phyloP scores from a whole-genome alignment of 2,888 invertebrate genomes.

The Drosophila lutescens region DNA sequence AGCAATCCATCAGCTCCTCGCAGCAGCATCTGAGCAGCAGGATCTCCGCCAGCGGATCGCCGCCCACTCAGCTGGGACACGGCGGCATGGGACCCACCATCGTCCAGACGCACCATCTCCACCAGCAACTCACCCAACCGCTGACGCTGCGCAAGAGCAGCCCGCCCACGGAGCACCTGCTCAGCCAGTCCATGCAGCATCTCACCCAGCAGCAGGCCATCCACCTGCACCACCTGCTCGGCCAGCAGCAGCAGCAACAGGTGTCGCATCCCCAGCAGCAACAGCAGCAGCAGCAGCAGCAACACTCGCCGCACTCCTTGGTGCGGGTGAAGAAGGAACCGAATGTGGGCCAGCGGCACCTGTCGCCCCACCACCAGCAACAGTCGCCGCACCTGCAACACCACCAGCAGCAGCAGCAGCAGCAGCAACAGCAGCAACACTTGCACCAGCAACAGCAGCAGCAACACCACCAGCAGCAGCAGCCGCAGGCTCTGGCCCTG shows the following conservation, averaged over 20 bases:
- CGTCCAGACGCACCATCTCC: constrained; percentile 82
- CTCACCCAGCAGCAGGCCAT: constrained; percentile 83
- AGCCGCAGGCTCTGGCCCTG: constrained; percentile 76
- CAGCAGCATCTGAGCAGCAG: constrained; percentile 65
- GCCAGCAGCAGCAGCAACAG: constrained; percentile 69
- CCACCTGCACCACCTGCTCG: constrained; percentile 82
- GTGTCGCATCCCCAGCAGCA: constrained; percentile 54
- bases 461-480: constrained; percentile 74
- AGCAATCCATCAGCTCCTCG: constrained; percentile 70
- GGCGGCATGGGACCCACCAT: constrained; percentile 65
- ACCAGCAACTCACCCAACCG: constrained; percentile 82
- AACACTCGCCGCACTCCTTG: constrained; percentile 77
- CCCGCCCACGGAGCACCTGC: constrained; percentile 79
- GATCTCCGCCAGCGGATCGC: constrained; percentile 42
- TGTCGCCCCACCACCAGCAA: constrained; percentile 73
- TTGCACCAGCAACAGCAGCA: constrained; percentile 69
- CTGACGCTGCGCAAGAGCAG: constrained; percentile 77
- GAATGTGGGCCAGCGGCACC: constrained; percentile 61
- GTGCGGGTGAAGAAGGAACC: constrained; percentile 83
- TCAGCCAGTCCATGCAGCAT: constrained; percentile 82
- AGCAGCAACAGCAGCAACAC: constrained; percentile 68
- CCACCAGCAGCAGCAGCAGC: constrained; percentile 70
- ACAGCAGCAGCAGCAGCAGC: constrained; percentile 70
- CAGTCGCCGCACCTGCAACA: constrained; percentile 75
- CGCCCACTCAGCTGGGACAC: constrained; percentile 42